Conservation (phyloP, 2,113 vertebrate genomes). For the Scalopus aquaticus region DNA sequence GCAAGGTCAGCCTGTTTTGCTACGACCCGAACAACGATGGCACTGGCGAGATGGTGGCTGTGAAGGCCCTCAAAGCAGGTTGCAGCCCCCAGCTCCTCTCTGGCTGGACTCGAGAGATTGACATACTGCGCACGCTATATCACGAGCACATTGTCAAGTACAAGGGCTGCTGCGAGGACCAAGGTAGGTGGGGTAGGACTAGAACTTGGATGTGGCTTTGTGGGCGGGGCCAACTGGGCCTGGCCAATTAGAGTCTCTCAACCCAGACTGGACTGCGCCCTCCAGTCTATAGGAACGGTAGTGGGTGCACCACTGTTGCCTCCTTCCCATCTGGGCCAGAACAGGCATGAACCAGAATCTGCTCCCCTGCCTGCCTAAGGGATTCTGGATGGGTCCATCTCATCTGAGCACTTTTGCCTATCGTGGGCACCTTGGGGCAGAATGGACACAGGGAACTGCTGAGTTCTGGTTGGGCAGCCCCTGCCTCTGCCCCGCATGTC, state of each 20-base stretch:
- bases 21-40: slow-evolving; percentile 94
- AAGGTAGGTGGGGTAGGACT: slow-evolving; percentile 84
- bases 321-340: background rate
- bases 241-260: background rate
- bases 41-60: slow-evolving; percentile 93
- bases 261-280: rapidly evolving
- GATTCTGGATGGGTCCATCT: background rate
- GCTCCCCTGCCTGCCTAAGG: rapidly evolving
- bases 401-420: background rate
- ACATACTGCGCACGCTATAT: slow-evolving; percentile 92
- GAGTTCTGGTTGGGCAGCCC: background rate
- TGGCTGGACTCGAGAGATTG: slow-evolving; percentile 93
- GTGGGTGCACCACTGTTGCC: background rate
- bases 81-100: slow-evolving; percentile 84
- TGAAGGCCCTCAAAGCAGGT: slow-evolving; percentile 94
- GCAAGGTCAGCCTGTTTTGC: slow-evolving; percentile 92
- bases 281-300: too few species aligned
- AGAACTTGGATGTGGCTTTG: rapidly evolving
- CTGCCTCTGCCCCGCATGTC: background rate
- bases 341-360: rapidly evolving
- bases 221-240: background rate
- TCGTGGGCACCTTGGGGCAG: too few species aligned
- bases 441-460: too few species aligned
- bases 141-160: slow-evolving; percentile 96
- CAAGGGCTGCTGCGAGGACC: slow-evolving; percentile 94